Evolutionary conservation across 2,113 vertebrate species (phyloP).

Genomic region (Microcebus tavaratra): DNA sequence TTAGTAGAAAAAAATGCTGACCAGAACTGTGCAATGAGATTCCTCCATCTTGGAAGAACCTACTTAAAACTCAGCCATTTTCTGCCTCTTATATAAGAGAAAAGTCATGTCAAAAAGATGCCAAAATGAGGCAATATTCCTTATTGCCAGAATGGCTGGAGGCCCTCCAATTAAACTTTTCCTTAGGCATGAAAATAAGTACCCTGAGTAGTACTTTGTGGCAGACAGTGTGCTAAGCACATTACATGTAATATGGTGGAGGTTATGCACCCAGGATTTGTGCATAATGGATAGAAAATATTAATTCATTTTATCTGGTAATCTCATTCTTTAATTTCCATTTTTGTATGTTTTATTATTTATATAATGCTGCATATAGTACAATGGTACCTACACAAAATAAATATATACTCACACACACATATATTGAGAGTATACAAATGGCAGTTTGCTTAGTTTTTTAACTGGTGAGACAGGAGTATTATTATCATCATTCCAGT

Average conservation of each 20-base stretch:
- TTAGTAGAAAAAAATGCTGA: not conserved
- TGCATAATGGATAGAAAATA: not conserved
- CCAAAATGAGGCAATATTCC: not conserved
- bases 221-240: not conserved
- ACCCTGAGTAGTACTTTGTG: not conserved
- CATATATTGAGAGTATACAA: not conserved
- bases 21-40: not conserved
- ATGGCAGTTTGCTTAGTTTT: not conserved
- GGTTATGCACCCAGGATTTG: not conserved
- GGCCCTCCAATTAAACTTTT: not conserved
- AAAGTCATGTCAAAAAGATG: not conserved
- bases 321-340: not conserved
- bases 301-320: not conserved
- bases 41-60: not conserved
- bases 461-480: not conserved
- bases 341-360: not conserved
- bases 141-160: not conserved
- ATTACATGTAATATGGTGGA: not conserved
- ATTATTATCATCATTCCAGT: not conserved
- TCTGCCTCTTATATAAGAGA: not conserved
- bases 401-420: not conserved
- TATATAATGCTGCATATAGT: not conserved
- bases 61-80: not conserved
- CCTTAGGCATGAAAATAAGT: constrained; percentile 12
- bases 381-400: not conserved